Evolutionary conservation across 1,140 invertebrate species (phyloP).

Genomic region (Pogonus chalceus): DNA sequence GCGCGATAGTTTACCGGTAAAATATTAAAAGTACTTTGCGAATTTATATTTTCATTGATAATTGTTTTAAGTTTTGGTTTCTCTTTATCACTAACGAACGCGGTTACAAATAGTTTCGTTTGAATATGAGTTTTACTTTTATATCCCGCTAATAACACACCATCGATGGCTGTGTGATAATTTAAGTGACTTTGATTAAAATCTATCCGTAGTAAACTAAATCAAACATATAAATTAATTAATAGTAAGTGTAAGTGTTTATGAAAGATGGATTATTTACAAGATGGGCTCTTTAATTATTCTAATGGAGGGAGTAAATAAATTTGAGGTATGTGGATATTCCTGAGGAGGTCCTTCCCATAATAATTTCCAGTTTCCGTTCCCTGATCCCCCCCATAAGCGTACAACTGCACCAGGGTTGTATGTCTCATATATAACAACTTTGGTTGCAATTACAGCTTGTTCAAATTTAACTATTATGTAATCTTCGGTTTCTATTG

Average conservation of each 20-base stretch:
- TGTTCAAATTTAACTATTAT: constrained; percentile 71
- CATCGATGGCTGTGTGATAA: constrained; percentile 85
- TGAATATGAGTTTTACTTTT: constrained; percentile 15
- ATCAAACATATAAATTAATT: constrained; percentile 20
- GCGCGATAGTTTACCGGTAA: not conserved
- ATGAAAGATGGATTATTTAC: constrained; percentile 41
- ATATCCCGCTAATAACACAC: constrained; percentile 59
- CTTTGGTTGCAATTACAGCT: constrained; percentile 61
- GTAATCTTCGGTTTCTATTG: constrained; percentile 69
- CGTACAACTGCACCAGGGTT: constrained; percentile 79
- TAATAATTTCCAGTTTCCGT: constrained; percentile 56
- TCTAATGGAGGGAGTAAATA: constrained; percentile 64
- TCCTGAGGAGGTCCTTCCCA: constrained; percentile 63
- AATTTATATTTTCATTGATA: not conserved
- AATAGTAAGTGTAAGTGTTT: not conserved
- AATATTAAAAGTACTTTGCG: not conserved
- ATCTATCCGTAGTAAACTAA: constrained; percentile 65
- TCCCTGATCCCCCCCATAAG: constrained; percentile 58
- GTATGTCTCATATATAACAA: constrained; percentile 80
- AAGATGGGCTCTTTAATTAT: constrained; percentile 50
- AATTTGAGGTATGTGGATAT: constrained; percentile 50
- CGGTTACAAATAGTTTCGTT: not conserved
- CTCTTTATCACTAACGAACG: not conserved
- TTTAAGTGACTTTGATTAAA: constrained; percentile 70
- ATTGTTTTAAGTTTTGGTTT: not conserved